A percentile compares a stretch with the other conserved stretches of the same genome.
phyloP scores from a whole-genome alignment of 2,797 vertebrate species.

The Brotula barbata region DNA sequence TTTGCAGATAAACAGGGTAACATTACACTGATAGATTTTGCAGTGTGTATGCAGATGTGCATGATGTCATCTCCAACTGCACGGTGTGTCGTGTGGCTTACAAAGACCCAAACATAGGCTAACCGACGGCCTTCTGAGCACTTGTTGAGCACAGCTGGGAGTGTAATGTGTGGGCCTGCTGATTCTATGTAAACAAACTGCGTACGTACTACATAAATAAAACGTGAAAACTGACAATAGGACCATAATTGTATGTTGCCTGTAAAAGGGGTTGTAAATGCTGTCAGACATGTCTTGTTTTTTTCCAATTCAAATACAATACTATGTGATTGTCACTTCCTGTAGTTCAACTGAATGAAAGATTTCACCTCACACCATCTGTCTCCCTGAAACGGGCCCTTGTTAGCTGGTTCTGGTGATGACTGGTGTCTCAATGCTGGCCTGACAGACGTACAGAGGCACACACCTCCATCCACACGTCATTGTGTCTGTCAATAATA shows the following conservation, averaged over 20 bases:
- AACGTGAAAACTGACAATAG: background rate
- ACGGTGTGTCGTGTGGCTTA: background rate
- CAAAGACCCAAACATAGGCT: background rate
- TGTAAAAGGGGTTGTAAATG: background rate
- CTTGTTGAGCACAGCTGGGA: too few relatives aligned
- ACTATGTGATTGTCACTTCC: too few relatives aligned
- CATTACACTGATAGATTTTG: background rate
- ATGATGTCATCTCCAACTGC: background rate
- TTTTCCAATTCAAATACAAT: background rate
- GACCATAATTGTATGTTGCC: background rate
- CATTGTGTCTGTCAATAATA: slow-evolving; percentile 26
- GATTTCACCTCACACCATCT: background rate
- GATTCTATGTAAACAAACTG: background rate
- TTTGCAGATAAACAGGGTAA: background rate
- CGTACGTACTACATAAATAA: too few relatives aligned
- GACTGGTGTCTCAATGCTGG: slow-evolving; percentile 5
- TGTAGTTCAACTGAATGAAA: too few relatives aligned
- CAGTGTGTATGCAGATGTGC: background rate
- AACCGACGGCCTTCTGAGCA: background rate
- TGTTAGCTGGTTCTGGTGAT: slow-evolving; percentile 19
- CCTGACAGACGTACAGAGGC: background rate
- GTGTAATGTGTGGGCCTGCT: background rate
- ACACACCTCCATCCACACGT: background rate
- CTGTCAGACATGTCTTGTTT: background rate
- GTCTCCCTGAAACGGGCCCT: background rate